These are phyloP conservation scores for Nephrocerus scutellatus DNA, from an alignment of 2,888 invertebrate genomes.

Conservation along the genomic window DNA sequence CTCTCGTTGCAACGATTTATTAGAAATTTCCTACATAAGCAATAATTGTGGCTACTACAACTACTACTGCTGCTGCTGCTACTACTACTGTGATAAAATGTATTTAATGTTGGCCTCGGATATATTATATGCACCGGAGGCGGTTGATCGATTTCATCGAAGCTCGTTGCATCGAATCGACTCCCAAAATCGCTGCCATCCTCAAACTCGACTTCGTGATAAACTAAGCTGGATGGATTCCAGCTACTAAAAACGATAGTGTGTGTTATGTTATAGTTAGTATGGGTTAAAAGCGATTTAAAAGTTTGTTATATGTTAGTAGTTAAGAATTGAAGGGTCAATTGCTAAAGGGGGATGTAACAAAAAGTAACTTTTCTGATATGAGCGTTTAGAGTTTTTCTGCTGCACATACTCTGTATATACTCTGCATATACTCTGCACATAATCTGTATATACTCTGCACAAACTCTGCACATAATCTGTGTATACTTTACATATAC, in stretches of 20 bases:
- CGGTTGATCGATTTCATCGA: constrained; percentile 60
- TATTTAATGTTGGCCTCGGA: constrained; percentile 52
- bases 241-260: no score
- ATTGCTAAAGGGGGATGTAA: no score
- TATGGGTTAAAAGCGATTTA: constrained; percentile 3
- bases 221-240: constrained; percentile 60
- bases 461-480: no score
- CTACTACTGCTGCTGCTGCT: constrained; percentile 17
- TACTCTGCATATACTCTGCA: no score
- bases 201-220: constrained; percentile 52
- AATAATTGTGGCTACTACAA: constrained; percentile 5
- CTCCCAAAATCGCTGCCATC: constrained; percentile 32
- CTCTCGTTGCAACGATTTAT: no score
- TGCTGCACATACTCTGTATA: no score
- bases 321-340: background rate
- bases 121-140: constrained; percentile 65
- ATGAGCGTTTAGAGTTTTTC: no score
- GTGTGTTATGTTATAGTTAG: no score
- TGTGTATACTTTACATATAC: no score
- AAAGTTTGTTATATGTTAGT: constrained; percentile 3
- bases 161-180: constrained; percentile 50
- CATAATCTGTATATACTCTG: no score
- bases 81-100: constrained; percentile 22
- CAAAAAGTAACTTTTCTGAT: no score
- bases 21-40: no score